Percentiles rank a stretch among this genome's conserved stretches.
These are phyloP conservation scores for Oriolus oriolus DNA, from an alignment of 2,113 vertebrate species.

Conservation along the genomic window DNA sequence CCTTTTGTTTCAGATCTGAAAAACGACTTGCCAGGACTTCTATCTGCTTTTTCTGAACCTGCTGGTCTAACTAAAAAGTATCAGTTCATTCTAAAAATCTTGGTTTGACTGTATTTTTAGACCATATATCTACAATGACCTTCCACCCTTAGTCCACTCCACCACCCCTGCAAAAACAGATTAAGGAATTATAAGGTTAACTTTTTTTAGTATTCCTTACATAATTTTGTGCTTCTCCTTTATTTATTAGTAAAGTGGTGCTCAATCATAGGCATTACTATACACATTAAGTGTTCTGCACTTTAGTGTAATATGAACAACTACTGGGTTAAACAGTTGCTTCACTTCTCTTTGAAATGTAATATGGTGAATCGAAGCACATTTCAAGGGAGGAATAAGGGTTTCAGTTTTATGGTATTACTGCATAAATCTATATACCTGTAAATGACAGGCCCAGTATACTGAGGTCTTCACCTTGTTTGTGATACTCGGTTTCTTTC, in stretches of 20 bases:
- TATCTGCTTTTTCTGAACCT: neutral
- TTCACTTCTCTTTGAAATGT: neutral
- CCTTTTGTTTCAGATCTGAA: neutral
- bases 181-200: neutral
- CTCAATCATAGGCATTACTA: neutral
- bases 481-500: neutral
- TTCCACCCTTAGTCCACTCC: neutral
- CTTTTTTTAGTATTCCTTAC: neutral
- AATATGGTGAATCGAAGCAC: neutral
- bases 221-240: neutral
- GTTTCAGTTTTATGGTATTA: neutral
- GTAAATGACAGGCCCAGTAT: neutral
- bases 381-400: neutral
- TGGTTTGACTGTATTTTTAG: neutral
- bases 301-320: neutral
- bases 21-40: neutral
- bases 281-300: neutral
- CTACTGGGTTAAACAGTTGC: neutral
- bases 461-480: neutral
- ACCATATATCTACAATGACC: neutral
- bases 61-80: neutral
- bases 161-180: neutral
- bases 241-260: neutral
- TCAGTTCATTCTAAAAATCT: neutral
- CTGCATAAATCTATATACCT: neutral